Base-by-base conservation (phyloP, 2,113 vertebrate genomes). In the Oreochromis tanganicae region DNA sequence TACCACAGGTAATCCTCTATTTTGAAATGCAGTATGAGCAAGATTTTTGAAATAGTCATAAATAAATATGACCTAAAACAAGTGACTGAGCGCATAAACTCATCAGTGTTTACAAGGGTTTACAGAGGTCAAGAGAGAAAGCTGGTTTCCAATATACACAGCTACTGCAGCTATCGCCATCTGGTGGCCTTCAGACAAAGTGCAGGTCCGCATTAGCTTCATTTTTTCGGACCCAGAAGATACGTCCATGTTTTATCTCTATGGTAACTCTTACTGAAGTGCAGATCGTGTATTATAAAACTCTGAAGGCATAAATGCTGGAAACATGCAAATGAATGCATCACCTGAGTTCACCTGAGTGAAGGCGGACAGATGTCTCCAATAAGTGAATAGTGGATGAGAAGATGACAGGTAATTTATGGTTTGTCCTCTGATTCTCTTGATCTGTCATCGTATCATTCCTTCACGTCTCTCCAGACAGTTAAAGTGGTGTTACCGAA, bases 331-430 rank as follows among this genome's bases (percentile, higher is more conserved):
- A 73, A 48, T 73, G 59, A 63, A 68, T 11, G 1, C 7, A 21
- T 41, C 55, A 85, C 32, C 46, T 50, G 46, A 81, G 55, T 89
- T 90, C 80, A 91, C 38, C 32, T 46, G 36, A 83, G 46, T 24
- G 27, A 48, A 48, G 57, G 71, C 4, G 56, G 83, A 91, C 87
- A 93, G n/a, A 90, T 89, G 90, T 11, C 73, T 87, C 85, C 63
- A 89, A 83, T 90, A 83, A 89, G 50, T 85, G 82, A 89, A 82
- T 34, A 43, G 86, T 48, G 14, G 88, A 89, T 80, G 83, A 86
- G 86, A 88, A 59, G 83, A 75, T 93, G 91, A 91, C 88, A 90
- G 32, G 75, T 84, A 84, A 89, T 94, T 92, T 46, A 92, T 90
- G 61, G 83, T 82, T 85, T 84, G 85, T 59, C 80, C 79, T 81